Percentiles rank a stretch among this genome's conserved stretches.
These are phyloP conservation scores for Porites cylindrica DNA, from an alignment of 92 coral and sea anemone genomes.

Conservation along the genomic window DNA sequence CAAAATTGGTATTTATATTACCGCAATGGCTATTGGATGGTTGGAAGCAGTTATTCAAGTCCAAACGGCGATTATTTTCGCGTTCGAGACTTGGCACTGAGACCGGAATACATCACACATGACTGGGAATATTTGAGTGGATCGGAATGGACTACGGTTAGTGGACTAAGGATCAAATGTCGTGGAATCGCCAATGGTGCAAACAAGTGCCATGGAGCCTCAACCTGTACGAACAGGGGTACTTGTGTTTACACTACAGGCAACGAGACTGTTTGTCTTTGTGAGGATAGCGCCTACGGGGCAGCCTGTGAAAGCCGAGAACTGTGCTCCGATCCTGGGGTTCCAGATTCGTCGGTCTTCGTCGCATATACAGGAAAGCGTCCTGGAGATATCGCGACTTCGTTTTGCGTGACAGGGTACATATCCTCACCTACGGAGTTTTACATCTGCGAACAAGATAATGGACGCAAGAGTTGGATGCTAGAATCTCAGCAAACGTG, in stretches of 20 bases:
- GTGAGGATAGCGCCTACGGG: conserved; percentile 40
- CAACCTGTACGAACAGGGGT: conserved; percentile 39
- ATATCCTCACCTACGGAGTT: conserved; percentile 54
- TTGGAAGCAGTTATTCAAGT: conserved; percentile 36
- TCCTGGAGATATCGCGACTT: conserved; percentile 67
- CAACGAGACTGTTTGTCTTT: conserved; percentile 60
- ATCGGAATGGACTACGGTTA: conserved; percentile 41
- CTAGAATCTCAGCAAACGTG: conserved; percentile 65
- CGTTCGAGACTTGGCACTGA: conserved; percentile 49
- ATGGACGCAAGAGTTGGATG: conserved; percentile 43
- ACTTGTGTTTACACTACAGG: conserved; percentile 58
- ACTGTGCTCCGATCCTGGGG: conserved; percentile 43
- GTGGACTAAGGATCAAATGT: conserved; percentile 54
- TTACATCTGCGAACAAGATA: conserved; percentile 57
- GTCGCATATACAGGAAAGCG: conserved; percentile 44
- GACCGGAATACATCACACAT: conserved; percentile 63
- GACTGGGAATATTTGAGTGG: conserved; percentile 38
- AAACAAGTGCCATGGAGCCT: conserved; percentile 24
- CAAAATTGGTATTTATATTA: conserved; percentile 69
- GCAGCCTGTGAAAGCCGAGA: conserved; percentile 33
- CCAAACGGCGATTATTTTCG: conserved; percentile 20
- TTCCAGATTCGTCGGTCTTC: conserved; percentile 39
- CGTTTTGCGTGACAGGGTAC: conserved; percentile 56
- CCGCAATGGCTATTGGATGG: conserved; percentile 44
- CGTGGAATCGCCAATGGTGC: conserved; percentile 64